Evolutionary conservation across 2,888 invertebrate genomes (phyloP), one percentile per base, ranked within the genome.

Genomic region (Salticus scenicus): DNA sequence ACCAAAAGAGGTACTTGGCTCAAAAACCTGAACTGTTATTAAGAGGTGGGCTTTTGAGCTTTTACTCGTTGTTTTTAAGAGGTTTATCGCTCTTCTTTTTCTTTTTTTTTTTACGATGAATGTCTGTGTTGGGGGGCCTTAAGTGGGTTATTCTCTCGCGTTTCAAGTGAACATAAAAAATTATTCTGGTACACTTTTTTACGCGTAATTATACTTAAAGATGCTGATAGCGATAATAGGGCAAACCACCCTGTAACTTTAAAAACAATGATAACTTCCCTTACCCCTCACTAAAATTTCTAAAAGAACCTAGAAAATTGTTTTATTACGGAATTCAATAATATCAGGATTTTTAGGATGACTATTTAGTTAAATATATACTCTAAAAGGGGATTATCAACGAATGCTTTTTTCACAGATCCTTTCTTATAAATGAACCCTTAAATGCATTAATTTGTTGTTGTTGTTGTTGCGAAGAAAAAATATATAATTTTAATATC

Each of bases 1-100:
- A 73, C 57, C 14, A n/a, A 37, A 67, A 67, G 31, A 67, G 67
- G 33, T 57, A 24, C 57, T 57, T 57, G 20, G 57, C 57, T 57
- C 47, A 57, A 57, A 47, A 57, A 57, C 57, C 20, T 57, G 57
- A 8, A 24, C 57, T 24, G 12, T 57, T 57, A 57, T 57, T 57
- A 57, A 5, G 24, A 57, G 24, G 57, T 57, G 57, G 57, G 57
- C 57, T 57, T 37, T 24, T 47, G 42, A 14, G 42, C 42, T 47
- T 47, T 14, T 47, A 47, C 17, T 2, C 42, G 1, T 17, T 47
- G 42, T 47, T 47, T 47, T 47, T n/a, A 37, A 37, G 37, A 37
- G 7, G 5, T 8, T 57, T 24, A 24, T 24, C 57, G 5, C 57
- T 12, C 24, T 24, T 24, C 7, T 24, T 24, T 12, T 24, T 57